Conservation (phyloP, 1,140 invertebrate species). For the Thrips palmi region DNA sequence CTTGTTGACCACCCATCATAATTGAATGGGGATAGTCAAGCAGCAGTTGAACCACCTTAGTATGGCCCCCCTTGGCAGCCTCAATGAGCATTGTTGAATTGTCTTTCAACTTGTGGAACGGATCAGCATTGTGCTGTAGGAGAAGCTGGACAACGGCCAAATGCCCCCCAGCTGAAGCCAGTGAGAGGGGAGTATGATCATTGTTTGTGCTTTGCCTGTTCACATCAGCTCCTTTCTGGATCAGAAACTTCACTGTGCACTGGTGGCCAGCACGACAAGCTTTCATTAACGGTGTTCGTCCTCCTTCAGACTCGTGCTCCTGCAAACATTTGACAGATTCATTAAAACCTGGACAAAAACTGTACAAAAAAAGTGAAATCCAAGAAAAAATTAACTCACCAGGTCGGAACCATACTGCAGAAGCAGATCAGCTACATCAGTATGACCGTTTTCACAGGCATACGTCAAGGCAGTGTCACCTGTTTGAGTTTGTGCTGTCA, state of each 20-base stretch:
- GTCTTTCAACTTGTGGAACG: conserved; percentile 92
- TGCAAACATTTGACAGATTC: conserved; percentile 17
- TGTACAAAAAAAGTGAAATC: background rate
- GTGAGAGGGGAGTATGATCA: conserved; percentile 90
- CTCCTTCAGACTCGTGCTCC: conserved; percentile 88
- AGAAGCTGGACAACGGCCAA: conserved; percentile 80
- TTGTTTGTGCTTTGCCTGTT: conserved; percentile 91
- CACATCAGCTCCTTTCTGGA: conserved; percentile 86
- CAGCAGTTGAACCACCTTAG: conserved; percentile 80
- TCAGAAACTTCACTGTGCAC: conserved; percentile 92
- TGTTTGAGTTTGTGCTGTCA: conserved; percentile 84
- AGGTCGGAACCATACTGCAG: conserved; percentile 76
- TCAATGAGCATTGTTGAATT: conserved; percentile 98
- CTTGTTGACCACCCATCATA: no score
- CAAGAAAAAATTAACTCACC: conserved; percentile 22
- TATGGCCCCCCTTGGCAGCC: conserved; percentile 93
- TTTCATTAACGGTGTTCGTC: conserved; percentile 92
- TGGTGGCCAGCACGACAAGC: conserved; percentile 96
- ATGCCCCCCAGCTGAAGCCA: conserved; percentile 94
- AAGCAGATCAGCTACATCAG: conserved; percentile 79
- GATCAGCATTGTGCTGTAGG: conserved; percentile 78
- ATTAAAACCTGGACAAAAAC: conserved; percentile 6
- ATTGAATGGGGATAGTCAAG: conserved; percentile 85
- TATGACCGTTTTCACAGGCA: conserved; percentile 92
- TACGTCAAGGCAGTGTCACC: conserved; percentile 95